Base-by-base conservation (phyloP, 2,888 invertebrate species). In the Plutella xylostella region DNA sequence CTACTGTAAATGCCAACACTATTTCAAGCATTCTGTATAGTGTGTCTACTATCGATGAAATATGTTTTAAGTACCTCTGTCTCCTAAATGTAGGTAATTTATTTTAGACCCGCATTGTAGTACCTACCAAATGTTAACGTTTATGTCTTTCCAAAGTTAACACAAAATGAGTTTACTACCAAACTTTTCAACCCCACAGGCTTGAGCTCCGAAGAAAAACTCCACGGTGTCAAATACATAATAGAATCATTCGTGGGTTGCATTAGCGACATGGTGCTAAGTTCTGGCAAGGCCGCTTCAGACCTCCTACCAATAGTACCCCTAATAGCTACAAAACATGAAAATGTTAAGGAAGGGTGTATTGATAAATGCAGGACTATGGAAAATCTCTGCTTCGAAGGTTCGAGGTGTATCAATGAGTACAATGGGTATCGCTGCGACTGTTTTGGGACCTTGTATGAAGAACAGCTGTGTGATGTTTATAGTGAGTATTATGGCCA, bases 231-330 rank as follows among this genome's bases (percentile, higher is more conserved):
- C 1, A 94, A 94, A 76, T 96, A 95, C 68, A 94, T 95, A 48
- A 95, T 95, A 57, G 94, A 94, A 77, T 94, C 94, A 6, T 96
- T 96, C 68, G 94, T 95, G 21, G 96, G 96, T 2, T 96, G 96
- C 65, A 93, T 96, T 56, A 90, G 92, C 59, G 92, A 95, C 60
- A 92, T 96, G 76, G 90, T 92, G 6, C 77, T 95, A 20, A 92
- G 92, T 68, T 93, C 93, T 2, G 94, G 94, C 3, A 93, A 93
- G 72, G 92, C 93, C 1, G 93, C 93, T 1, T 92, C 92, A 39
- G 92, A 93, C 68, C 84, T 94, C 25, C 71, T 93, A 38, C 92
- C 92, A 11, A 93, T 95, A 55, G 89, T 89, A 25, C 94, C 94
- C 2, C 68, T 95, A 37, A 92, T 94, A 54, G 94, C 95, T 2